Evolutionary conservation across 1,140 invertebrate species (phyloP).

Genomic region (Eciton burchellii): DNA sequence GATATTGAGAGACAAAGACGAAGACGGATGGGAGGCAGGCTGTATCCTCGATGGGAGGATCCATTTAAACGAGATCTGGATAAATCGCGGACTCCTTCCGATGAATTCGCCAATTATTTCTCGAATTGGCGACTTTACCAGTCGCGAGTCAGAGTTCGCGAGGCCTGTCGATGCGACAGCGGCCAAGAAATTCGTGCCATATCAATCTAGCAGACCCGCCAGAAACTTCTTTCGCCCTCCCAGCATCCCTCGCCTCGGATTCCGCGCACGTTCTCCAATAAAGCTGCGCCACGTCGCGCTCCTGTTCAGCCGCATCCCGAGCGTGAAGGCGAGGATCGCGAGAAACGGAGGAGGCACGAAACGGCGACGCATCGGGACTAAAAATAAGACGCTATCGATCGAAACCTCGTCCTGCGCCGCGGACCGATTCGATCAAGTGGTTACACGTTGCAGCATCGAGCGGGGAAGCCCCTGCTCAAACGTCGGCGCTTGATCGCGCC

Average conservation of each 20-base stretch:
- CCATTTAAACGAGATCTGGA: too few species aligned
- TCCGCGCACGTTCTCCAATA: conserved; percentile 58
- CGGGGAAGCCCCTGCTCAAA: not conserved
- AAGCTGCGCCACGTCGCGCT: not conserved
- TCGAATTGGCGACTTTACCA: conserved; percentile 58
- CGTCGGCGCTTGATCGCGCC: conserved; percentile 12
- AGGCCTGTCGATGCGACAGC: conserved; percentile 1
- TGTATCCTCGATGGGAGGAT: too few species aligned
- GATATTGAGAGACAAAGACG: too few species aligned
- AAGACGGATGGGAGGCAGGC: too few species aligned
- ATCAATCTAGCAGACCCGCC: conserved; percentile 45
- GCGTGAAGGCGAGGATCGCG: conserved; percentile 15
- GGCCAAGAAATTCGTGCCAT: conserved; percentile 46
- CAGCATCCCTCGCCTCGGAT: not conserved
- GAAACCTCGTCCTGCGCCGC: conserved; percentile 32
- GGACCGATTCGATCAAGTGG: conserved; percentile 41
- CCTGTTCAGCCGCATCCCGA: not conserved
- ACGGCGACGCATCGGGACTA: conserved; percentile 50
- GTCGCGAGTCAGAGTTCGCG: conserved; percentile 12
- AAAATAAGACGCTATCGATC: conserved; percentile 55
- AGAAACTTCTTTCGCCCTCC: not conserved
- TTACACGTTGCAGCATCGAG: conserved; percentile 26
- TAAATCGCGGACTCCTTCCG: too few species aligned
- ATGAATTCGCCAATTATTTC: too few species aligned
- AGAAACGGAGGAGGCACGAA: conserved; percentile 20